Conservation (phyloP, 2,113 vertebrate genomes). For the Oreotrochilus melanogaster region DNA sequence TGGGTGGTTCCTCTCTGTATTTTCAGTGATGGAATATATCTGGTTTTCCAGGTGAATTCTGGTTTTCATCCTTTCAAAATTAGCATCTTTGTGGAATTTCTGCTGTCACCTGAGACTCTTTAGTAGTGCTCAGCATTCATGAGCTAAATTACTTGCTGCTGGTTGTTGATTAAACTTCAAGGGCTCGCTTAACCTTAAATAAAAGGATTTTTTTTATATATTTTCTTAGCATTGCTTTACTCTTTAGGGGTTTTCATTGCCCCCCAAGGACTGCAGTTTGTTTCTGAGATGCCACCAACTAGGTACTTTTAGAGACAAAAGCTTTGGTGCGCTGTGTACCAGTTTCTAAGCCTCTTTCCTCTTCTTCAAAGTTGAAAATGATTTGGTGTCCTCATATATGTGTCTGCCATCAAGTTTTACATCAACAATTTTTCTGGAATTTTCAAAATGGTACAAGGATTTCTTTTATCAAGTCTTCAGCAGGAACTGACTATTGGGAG, state of each 20-base stretch:
- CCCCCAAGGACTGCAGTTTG: background rate
- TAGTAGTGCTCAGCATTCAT: background rate
- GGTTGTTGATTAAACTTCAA: background rate
- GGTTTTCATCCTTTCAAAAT: background rate
- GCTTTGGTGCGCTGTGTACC: too few species aligned
- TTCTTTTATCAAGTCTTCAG: background rate
- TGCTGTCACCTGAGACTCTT: background rate
- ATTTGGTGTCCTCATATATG: rapidly evolving
- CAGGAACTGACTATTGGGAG: background rate
- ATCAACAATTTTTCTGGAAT: background rate
- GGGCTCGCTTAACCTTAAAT: background rate
- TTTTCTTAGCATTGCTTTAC: background rate
- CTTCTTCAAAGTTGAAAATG: background rate
- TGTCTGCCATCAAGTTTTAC: background rate
- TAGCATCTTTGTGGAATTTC: background rate
- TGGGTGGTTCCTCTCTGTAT: background rate
- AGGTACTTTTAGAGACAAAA: background rate
- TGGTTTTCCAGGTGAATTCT: background rate
- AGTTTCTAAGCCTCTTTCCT: background rate
- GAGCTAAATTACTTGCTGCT: background rate
- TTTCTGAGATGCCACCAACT: background rate
- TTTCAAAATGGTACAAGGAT: rapidly evolving
- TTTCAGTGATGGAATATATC: background rate
- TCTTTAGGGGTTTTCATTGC: background rate
- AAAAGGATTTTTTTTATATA: background rate